Base-by-base conservation (phyloP, 2,797 vertebrate species). In the Ambastaia sidthimunki region DNA sequence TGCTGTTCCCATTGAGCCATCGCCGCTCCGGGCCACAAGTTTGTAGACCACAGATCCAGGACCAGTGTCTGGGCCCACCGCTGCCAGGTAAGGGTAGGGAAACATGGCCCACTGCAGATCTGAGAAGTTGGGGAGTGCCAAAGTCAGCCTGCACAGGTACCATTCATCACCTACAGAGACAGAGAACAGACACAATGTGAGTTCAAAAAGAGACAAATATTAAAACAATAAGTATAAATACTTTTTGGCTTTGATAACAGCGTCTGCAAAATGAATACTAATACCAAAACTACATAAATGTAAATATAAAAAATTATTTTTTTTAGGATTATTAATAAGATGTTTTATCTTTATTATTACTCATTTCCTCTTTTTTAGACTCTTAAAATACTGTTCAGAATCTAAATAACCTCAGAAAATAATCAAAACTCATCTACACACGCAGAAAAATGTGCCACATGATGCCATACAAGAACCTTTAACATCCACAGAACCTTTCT, bases 101-200 rank as follows among this genome's bases (percentile, higher is more conserved):
- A 93, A 94, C 96, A 97, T 97, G 31, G 67, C 86, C 96, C 96
- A 97, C 88, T 92, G 94, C 67, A 96, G 89, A 55, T 92, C 85
- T 0, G 93, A 93, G 85, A 94, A 92, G 41, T 92, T 92, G 66
- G 93, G 92, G 75, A 89, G 89, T 69, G 91, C 90, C 54, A 97
- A 91, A 0, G 91, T 93, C 87, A 97, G 85, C 0, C 93, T 92
- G 89, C 94, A 95, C 80, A 95, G 88, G 89, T 96, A 95, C 94
- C 95, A 96, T 74, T 95, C 94, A 0, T 93, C 92, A 73, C 94
- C 96, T 97, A 90, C 34, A 83, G 55, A 76, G 57, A 82, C 11
- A 23, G 9, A 71, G 19, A 4, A 52, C 4, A 57, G 16, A 59
- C 41, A 74, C 34, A 37, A 9, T 55, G 10, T 21, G 12, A 34